Percentiles rank a stretch among this genome's conserved stretches.
phyloP scores from a whole-genome alignment of 2,797 vertebrate genomes.

The Danio aesculapii region DNA sequence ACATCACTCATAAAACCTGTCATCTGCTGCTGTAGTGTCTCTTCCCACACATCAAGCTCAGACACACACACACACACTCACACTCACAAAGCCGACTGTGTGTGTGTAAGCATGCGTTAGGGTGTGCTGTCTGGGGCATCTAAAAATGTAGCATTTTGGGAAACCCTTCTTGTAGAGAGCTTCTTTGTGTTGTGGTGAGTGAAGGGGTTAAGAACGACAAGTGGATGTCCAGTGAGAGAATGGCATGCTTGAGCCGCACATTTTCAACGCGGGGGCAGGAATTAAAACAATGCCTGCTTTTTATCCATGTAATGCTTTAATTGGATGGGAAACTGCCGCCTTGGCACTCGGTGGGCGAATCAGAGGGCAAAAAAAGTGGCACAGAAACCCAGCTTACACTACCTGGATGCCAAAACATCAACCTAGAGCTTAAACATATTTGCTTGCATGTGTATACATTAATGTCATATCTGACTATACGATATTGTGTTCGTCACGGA shows the following conservation, averaged over 20 bases:
- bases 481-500: not conserved
- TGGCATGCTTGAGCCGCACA: slow-evolving; percentile 77
- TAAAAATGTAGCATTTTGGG: slow-evolving; percentile 5
- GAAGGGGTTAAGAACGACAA: slow-evolving; percentile 81
- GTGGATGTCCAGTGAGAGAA: slow-evolving; percentile 64
- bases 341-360: slow-evolving; percentile 68
- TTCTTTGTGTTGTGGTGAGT: slow-evolving; percentile 69
- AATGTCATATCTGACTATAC: slow-evolving; percentile 2
- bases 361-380: slow-evolving; percentile 65
- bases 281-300: slow-evolving; percentile 80
- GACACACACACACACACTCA: slow-evolving; percentile 4
- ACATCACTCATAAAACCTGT: slow-evolving; percentile 74
- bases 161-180: slow-evolving; percentile 31
- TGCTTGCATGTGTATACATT: slow-evolving; percentile 3
- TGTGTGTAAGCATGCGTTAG: slow-evolving; percentile 35
- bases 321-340: slow-evolving; percentile 75
- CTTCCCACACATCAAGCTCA: slow-evolving; percentile 55
- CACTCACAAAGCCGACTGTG: not conserved
- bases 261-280: slow-evolving; percentile 70
- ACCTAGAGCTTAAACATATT: not conserved
- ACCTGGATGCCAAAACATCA: slow-evolving; percentile 22
- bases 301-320: slow-evolving; percentile 75
- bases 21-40: slow-evolving; percentile 71
- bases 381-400: slow-evolving; percentile 41
- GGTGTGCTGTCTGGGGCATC: slow-evolving; percentile 26